Conservation (phyloP, 1,140 invertebrate species). For the Camponotus pennsylvanicus region DNA sequence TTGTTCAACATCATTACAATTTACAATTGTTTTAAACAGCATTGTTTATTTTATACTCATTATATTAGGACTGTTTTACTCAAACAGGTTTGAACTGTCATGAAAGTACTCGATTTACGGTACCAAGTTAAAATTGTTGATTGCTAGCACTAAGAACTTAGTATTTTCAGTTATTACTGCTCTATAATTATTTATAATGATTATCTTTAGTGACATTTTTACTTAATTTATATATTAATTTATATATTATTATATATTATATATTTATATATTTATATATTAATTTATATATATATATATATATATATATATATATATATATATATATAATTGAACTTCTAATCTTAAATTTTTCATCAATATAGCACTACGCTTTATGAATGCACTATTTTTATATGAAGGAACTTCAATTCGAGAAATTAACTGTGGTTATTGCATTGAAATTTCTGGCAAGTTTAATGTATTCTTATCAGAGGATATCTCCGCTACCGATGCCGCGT, state of each 20-base stretch:
- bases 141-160: neutral
- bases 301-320: too few species aligned
- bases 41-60: conserved; percentile 33
- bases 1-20: conserved; percentile 21
- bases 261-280: too few species aligned
- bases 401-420: conserved; percentile 78
- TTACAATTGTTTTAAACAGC: conserved; percentile 22
- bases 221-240: conserved; percentile 7
- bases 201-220: conserved; percentile 1
- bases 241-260: too few species aligned
- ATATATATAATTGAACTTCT: neutral
- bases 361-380: neutral
- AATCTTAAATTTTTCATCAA: neutral
- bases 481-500: conserved; percentile 54
- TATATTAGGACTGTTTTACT: neutral
- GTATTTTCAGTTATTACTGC: neutral
- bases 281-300: too few species aligned
- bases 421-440: conserved; percentile 56
- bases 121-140: conserved; percentile 34
- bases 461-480: conserved; percentile 67
- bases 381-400: conserved; percentile 4
- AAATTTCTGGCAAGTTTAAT: conserved; percentile 59
- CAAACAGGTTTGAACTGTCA: neutral
- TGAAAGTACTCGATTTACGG: conserved; percentile 6
- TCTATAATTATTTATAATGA: neutral